Conservation (phyloP, 2,888 invertebrate genomes). For the Synanthedon tipuliformis region DNA sequence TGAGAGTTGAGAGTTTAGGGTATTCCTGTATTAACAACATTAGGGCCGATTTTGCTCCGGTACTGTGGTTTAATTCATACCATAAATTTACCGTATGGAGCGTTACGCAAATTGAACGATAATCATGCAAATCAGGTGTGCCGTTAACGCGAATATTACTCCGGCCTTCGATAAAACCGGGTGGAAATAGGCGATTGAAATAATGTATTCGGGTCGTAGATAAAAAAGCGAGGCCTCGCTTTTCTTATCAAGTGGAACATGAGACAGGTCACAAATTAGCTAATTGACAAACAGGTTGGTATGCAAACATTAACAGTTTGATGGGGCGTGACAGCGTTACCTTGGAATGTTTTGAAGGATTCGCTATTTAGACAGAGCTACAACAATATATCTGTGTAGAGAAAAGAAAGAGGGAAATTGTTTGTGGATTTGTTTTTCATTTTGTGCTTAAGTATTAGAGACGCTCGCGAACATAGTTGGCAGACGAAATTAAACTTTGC, state of each 20-base stretch:
- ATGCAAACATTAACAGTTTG: neutral
- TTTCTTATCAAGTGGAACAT: conserved; percentile 20
- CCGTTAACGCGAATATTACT: conserved; percentile 10
- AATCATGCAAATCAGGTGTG: conserved; percentile 32
- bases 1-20: neutral
- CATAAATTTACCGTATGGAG: conserved; percentile 18
- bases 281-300: conserved; percentile 21
- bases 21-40: conserved; percentile 7
- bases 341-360: neutral
- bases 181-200: conserved; percentile 12
- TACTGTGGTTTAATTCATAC: conserved; percentile 7
- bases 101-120: conserved; percentile 23
- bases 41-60: conserved; percentile 10
- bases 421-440: no score
- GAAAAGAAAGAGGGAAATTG: no score
- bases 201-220: conserved; percentile 22
- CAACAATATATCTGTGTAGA: no score
- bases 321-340: neutral
- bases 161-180: conserved; percentile 13
- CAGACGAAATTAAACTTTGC: no score
- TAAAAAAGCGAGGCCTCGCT: conserved; percentile 22
- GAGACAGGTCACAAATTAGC: conserved; percentile 10
- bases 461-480: no score
- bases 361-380: neutral
- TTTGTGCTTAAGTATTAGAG: no score